Evolutionary conservation across 2,888 invertebrate genomes (phyloP).

Genomic region (Villa cingulata): DNA sequence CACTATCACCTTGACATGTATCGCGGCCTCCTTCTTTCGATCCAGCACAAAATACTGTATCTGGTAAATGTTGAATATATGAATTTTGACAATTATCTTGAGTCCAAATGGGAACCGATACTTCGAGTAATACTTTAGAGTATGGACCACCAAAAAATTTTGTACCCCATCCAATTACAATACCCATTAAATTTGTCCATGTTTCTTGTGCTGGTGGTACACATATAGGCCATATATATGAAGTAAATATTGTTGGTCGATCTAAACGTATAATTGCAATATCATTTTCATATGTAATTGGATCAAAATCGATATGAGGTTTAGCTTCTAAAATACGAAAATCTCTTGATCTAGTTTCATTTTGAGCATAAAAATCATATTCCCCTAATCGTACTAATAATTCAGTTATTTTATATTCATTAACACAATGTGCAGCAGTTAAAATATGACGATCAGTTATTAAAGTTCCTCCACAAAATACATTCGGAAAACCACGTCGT

Average conservation of each 20-base stretch:
- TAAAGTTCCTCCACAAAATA: conserved; percentile 63
- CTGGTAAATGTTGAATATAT: conserved; percentile 50
- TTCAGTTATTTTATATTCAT: conserved; percentile 45
- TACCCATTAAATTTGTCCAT: conserved; percentile 47
- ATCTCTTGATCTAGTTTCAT: conserved; percentile 58
- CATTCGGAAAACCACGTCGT: conserved; percentile 42
- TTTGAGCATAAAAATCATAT: conserved; percentile 53
- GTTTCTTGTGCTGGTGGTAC: conserved; percentile 54
- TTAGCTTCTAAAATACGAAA: conserved; percentile 52
- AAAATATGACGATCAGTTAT: conserved; percentile 66
- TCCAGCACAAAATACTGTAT: conserved; percentile 64
- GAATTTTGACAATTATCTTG: conserved; percentile 47
- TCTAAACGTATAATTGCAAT: conserved; percentile 59
- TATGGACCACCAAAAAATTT: conserved; percentile 55
- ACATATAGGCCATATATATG: conserved; percentile 74
- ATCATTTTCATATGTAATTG: conserved; percentile 57
- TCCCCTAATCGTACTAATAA: conserved; percentile 64
- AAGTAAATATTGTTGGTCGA: conserved; percentile 52
- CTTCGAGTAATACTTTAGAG: conserved; percentile 60
- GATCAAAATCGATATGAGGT: conserved; percentile 53
- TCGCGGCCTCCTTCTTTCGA: conserved; percentile 62
- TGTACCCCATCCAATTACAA: conserved; percentile 71
- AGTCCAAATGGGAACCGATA: conserved; percentile 64
- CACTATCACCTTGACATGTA: conserved; percentile 56
- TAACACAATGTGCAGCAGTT: conserved; percentile 36